These are phyloP conservation scores for Lutjanus campechanus DNA, from an alignment of 2,797 vertebrate genomes.

Conservation along the genomic window DNA sequence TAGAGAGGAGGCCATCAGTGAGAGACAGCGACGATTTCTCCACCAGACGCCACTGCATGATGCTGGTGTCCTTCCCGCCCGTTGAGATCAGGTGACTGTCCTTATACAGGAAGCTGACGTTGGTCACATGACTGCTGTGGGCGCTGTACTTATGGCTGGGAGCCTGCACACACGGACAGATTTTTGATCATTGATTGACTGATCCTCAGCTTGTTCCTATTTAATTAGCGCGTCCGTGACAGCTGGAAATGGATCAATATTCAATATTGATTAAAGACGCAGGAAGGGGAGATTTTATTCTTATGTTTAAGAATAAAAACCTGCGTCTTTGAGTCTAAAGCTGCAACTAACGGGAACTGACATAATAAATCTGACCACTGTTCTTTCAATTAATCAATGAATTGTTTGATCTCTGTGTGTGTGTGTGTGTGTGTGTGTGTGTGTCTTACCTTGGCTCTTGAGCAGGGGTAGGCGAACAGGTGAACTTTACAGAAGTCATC, in stretches of 20 bases:
- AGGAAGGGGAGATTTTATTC: too few species aligned
- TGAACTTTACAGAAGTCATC: constrained; percentile 99
- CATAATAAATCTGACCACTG: background rate
- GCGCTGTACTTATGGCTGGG: constrained; percentile 97
- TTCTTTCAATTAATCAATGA: too few species aligned
- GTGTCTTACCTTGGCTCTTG: constrained; percentile 91
- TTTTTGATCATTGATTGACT: background rate
- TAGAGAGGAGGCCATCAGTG: constrained; percentile 76
- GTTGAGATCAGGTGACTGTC: constrained; percentile 96
- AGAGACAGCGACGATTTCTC: constrained; percentile 86
- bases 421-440: background rate
- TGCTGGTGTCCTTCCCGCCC: constrained; percentile 97
- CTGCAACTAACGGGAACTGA: background rate
- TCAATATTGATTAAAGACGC: background rate
- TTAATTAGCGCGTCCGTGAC: background rate
- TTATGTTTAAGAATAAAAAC: too few species aligned
- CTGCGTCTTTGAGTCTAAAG: too few species aligned
- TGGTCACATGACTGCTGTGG: constrained; percentile 99
- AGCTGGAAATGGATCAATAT: background rate
- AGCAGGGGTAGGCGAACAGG: constrained; percentile 97
- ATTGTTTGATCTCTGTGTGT: background rate
- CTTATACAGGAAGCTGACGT: constrained; percentile 93
- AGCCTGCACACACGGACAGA: constrained; percentile 83
- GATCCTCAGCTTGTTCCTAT: background rate
- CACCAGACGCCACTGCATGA: constrained; percentile 96